Percentiles rank a stretch among this genome's conserved stretches.
These are phyloP conservation scores for Drosophila tsacasi DNA, from an alignment of 1,140 invertebrate species.

Conservation along the genomic window DNA sequence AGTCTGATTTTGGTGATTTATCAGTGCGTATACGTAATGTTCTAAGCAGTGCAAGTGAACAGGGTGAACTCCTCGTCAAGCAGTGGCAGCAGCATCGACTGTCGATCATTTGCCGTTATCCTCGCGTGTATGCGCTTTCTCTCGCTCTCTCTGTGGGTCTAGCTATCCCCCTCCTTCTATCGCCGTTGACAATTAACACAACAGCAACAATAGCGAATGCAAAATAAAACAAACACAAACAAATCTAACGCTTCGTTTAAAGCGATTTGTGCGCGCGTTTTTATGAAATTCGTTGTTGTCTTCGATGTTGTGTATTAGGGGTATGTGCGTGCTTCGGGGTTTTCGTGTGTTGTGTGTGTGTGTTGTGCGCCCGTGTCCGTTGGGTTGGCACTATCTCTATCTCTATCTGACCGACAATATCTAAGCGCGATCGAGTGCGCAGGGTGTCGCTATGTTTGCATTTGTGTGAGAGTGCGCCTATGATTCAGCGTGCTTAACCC, in stretches of 20 bases:
- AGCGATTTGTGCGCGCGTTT: conserved; percentile 70
- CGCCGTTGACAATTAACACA: conserved; percentile 32
- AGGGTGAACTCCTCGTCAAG: conserved; percentile 24
- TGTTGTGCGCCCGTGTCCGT: conserved; percentile 48
- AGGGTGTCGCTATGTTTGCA: conserved; percentile 27
- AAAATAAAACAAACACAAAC: conserved; percentile 27
- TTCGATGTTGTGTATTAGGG: conserved; percentile 53
- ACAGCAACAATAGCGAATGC: conserved; percentile 20
- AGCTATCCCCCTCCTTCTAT: background rate
- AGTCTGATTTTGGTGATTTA: background rate
- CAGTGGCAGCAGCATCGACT: conserved; percentile 2
- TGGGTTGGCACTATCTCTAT: conserved; percentile 73
- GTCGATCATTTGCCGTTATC: conserved; percentile 24
- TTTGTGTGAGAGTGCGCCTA: conserved; percentile 34
- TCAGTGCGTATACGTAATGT: conserved; percentile 36
- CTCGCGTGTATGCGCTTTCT: conserved; percentile 11
- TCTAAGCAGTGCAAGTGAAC: background rate
- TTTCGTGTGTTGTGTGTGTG: conserved; percentile 22
- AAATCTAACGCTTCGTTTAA: conserved; percentile 56
- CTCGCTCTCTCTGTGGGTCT: background rate
- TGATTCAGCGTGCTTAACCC: conserved; percentile 69
- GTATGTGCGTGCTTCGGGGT: conserved; percentile 47
- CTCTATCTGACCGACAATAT: conserved; percentile 62
- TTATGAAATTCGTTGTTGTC: conserved; percentile 57
- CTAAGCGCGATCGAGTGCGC: conserved; percentile 59